These are phyloP conservation scores for Cyprinodon brontotheroides DNA, from an alignment of 2,113 vertebrate species.

Conservation along the genomic window DNA sequence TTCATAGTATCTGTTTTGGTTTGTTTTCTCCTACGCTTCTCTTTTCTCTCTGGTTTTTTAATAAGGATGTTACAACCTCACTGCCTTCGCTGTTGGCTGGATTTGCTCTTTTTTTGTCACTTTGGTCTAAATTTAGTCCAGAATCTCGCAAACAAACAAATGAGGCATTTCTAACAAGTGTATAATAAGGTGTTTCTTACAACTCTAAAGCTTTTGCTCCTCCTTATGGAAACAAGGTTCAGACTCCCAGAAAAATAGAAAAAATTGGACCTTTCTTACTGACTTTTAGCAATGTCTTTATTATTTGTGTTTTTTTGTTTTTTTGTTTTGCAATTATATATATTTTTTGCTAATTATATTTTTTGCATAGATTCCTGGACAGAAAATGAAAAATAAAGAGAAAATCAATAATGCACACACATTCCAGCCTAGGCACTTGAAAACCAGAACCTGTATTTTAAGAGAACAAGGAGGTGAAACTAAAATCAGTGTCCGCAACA, in stretches of 20 bases:
- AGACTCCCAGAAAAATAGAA: not conserved
- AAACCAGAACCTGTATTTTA: not conserved
- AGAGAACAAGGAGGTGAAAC: not conserved
- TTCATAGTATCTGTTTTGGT: not conserved
- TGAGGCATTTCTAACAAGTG: not conserved
- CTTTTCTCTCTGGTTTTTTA: not conserved
- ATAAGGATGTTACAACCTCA: not conserved
- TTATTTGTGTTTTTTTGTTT: too few species aligned
- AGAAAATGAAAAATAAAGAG: not conserved
- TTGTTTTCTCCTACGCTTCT: not conserved
- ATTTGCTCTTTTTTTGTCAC: not conserved
- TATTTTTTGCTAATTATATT: not conserved
- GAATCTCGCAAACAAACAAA: not conserved
- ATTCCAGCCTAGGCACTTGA: not conserved
- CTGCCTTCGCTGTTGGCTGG: not conserved
- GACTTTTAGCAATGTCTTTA: not conserved
- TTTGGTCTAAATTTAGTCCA: not conserved
- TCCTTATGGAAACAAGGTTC: not conserved
- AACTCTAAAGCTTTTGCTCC: not conserved
- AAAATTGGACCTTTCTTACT: not conserved
- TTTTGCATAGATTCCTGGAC: not conserved
- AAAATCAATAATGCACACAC: not conserved
- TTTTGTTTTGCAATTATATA: too few species aligned
- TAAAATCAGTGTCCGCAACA: not conserved
- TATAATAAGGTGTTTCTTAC: too few species aligned